phyloP scores from a whole-genome alignment of 1,140 invertebrate genomes.

The Drosophila sulfurigaster region DNA sequence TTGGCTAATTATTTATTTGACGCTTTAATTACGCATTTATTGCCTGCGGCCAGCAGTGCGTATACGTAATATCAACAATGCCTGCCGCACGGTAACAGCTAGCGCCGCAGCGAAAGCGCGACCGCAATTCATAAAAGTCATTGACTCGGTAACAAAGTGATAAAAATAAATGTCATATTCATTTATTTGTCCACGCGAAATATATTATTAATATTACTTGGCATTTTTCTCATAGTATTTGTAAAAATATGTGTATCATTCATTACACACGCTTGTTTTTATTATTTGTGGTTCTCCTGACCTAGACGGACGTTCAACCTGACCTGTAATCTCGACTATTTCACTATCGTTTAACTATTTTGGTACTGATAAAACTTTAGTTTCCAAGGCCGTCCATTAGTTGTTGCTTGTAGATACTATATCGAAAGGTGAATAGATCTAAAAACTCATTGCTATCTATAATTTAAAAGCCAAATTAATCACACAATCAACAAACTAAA shows the following conservation, averaged over 20 bases:
- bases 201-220: slow-evolving; percentile 26
- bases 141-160: slow-evolving; percentile 57
- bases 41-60: slow-evolving; percentile 52
- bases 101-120: slow-evolving; percentile 1
- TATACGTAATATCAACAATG: slow-evolving; percentile 60
- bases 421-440: slow-evolving; percentile 14
- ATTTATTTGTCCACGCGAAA: slow-evolving; percentile 26
- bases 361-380: slow-evolving; percentile 28
- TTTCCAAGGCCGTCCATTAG: slow-evolving; percentile 29
- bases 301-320: slow-evolving; percentile 28
- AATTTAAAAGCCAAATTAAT: slow-evolving; percentile 4
- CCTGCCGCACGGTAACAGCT: slow-evolving; percentile 24
- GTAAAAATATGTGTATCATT: slow-evolving; percentile 2
- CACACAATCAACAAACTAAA: slow-evolving; percentile 1
- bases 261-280: neutral
- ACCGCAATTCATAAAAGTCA: slow-evolving; percentile 56
- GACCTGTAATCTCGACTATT: slow-evolving; percentile 31
- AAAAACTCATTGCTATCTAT: slow-evolving; percentile 5
- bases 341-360: slow-evolving; percentile 22
- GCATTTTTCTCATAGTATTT: neutral
- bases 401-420: slow-evolving; percentile 20
- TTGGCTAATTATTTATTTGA: slow-evolving; percentile 73
- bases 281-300: slow-evolving; percentile 21
- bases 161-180: slow-evolving; percentile 43
- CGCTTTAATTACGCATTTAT: slow-evolving; percentile 77